Percentiles rank a stretch among this genome's conserved stretches.
phyloP scores from a whole-genome alignment of 2,113 vertebrate genomes.

The Ctenodactylus gundi region DNA sequence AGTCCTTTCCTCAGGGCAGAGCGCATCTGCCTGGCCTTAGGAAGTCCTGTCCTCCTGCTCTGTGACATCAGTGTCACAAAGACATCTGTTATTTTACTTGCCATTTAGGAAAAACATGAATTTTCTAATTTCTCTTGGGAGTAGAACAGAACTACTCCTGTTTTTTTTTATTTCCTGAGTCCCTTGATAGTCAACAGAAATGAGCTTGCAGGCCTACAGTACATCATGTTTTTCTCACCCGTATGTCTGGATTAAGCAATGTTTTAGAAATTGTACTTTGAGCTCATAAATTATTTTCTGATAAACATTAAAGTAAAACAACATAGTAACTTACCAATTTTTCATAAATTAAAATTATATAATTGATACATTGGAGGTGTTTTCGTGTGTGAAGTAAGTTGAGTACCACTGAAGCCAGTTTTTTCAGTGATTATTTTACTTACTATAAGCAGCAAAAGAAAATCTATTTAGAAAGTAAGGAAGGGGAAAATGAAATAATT shows the following conservation, averaged over 20 bases:
- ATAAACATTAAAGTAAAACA: background rate
- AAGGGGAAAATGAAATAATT: background rate
- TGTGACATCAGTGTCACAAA: background rate
- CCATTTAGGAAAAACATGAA: background rate
- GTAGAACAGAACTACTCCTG: background rate
- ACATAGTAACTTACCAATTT: background rate
- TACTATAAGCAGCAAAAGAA: slow-evolving; percentile 10
- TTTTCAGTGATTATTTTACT: background rate
- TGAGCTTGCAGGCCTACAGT: background rate
- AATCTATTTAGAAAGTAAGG: background rate
- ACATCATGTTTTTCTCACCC: background rate
- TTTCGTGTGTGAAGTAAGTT: background rate
- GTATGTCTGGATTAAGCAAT: background rate
- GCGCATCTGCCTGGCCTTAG: background rate
- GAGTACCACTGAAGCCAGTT: background rate
- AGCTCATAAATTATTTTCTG: background rate
- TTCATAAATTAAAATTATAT: background rate
- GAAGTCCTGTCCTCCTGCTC: background rate
- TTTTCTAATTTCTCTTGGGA: background rate
- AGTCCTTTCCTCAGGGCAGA: background rate
- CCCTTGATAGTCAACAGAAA: background rate
- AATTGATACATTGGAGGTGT: background rate
- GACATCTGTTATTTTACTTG: background rate
- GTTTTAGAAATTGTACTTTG: background rate
- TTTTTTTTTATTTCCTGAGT: background rate